Evolutionary conservation across 2,888 invertebrate species (phyloP).

Genomic region (Chrysolina haemoptera): DNA sequence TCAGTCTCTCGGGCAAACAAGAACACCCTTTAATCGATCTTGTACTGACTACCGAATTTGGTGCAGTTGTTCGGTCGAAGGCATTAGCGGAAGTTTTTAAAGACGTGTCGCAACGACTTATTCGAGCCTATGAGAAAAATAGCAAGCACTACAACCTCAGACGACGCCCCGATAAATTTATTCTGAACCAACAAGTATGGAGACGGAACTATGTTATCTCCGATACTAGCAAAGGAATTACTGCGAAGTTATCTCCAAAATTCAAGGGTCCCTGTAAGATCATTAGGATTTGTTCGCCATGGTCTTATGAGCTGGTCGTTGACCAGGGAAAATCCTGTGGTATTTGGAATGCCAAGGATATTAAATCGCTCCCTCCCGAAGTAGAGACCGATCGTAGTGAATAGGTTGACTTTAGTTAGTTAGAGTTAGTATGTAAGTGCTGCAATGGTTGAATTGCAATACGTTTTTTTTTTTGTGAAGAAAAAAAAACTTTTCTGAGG

Average conservation of each 20-base stretch:
- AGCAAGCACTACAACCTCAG: slow-evolving; percentile 23
- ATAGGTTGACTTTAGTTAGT: neutral
- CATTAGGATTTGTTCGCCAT: slow-evolving; percentile 25
- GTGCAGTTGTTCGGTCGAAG: neutral
- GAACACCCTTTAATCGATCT: neutral
- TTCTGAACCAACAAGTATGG: slow-evolving; percentile 23
- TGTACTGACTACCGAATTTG: neutral
- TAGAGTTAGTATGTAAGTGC: neutral
- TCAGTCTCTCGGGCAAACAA: neutral
- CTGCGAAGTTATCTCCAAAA: slow-evolving; percentile 24
- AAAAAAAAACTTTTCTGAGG: neutral
- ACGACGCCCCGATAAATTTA: slow-evolving; percentile 5
- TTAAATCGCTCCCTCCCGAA: slow-evolving; percentile 34
- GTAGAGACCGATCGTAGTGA: neutral
- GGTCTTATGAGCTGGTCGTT: slow-evolving; percentile 36
- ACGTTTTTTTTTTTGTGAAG: neutral
- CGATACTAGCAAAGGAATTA: slow-evolving; percentile 20
- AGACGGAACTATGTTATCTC: slow-evolving; percentile 22
- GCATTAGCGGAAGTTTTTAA: slow-evolving; percentile 6
- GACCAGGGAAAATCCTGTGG: slow-evolving; percentile 25
- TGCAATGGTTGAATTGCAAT: neutral
- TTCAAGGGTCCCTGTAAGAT: slow-evolving; percentile 28
- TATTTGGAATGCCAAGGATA: slow-evolving; percentile 38
- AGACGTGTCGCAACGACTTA: slow-evolving; percentile 12
- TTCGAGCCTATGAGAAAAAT: slow-evolving; percentile 14